These are phyloP conservation scores for Baryphthengus martii DNA, from an alignment of 2,113 vertebrate genomes.

Conservation along the genomic window DNA sequence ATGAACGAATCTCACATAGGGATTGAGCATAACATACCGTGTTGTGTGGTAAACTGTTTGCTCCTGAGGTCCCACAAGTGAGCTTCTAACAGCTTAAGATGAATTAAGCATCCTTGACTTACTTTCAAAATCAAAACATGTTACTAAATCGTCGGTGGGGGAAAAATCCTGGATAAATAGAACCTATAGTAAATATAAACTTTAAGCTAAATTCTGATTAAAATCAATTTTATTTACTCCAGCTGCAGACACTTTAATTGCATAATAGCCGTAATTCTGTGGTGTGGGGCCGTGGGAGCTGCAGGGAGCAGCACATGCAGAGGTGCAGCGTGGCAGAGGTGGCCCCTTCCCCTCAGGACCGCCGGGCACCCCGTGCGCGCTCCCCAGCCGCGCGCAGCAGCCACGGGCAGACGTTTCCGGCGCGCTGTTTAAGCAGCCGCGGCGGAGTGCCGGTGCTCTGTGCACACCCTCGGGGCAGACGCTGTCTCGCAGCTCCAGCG, in stretches of 20 bases:
- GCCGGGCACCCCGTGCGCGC: neutral
- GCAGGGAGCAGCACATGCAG: neutral
- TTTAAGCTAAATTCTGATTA: neutral
- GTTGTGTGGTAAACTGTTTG: neutral
- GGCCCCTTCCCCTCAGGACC: neutral
- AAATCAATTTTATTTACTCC: neutral
- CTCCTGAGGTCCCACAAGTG: neutral
- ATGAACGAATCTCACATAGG: neutral
- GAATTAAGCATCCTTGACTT: neutral
- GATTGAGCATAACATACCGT: neutral
- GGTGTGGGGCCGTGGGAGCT: neutral
- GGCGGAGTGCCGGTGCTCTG: accelerated
- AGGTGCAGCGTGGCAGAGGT: neutral
- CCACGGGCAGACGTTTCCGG: neutral
- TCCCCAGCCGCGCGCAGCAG: accelerated
- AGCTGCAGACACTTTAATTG: neutral
- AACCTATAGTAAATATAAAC: neutral
- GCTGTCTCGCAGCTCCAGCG: neutral
- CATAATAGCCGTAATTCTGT: neutral
- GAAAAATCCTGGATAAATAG: neutral
- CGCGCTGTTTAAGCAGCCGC: neutral
- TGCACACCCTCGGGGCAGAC: neutral
- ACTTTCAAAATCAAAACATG: neutral
- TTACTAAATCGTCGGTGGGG: neutral
- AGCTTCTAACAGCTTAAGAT: neutral